These are phyloP conservation scores for Ammodytes dubius DNA, from an alignment of 2,113 vertebrate species.

Conservation along the genomic window DNA sequence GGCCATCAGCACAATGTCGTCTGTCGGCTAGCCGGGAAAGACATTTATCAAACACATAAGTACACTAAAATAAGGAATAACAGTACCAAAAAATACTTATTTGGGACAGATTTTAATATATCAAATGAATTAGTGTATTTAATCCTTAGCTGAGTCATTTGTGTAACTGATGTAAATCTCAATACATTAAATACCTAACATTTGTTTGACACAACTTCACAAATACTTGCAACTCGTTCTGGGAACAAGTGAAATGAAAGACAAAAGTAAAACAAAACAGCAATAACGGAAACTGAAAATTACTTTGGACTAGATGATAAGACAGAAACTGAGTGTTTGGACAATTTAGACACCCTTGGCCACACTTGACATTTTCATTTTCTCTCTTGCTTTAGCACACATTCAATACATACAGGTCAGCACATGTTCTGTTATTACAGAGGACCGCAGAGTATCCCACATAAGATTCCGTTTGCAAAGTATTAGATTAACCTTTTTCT, in stretches of 20 bases:
- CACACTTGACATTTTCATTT: not conserved
- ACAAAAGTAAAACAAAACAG: not conserved
- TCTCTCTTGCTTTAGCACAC: not conserved
- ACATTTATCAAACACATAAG: not conserved
- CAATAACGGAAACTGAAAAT: not conserved
- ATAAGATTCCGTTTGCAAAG: conserved; percentile 11
- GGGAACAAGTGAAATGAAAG: not conserved
- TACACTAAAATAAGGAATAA: not conserved
- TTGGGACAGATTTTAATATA: not conserved
- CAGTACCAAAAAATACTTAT: not conserved
- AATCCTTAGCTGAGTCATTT: not conserved
- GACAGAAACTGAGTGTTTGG: not conserved
- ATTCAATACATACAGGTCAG: not conserved
- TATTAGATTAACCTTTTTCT: not conserved
- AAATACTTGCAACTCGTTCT: not conserved
- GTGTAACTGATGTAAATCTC: not conserved
- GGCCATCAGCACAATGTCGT: conserved; percentile 97
- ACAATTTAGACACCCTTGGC: not conserved
- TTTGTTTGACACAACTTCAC: not conserved
- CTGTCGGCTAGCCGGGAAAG: conserved; percentile 85
- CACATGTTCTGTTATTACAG: not conserved
- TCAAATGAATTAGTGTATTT: not conserved
- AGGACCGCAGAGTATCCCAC: not conserved
- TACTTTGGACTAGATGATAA: not conserved
- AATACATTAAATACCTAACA: not conserved